Base-by-base conservation (phyloP, 2,797 vertebrate species). In the Sphenopsis melanotis region DNA sequence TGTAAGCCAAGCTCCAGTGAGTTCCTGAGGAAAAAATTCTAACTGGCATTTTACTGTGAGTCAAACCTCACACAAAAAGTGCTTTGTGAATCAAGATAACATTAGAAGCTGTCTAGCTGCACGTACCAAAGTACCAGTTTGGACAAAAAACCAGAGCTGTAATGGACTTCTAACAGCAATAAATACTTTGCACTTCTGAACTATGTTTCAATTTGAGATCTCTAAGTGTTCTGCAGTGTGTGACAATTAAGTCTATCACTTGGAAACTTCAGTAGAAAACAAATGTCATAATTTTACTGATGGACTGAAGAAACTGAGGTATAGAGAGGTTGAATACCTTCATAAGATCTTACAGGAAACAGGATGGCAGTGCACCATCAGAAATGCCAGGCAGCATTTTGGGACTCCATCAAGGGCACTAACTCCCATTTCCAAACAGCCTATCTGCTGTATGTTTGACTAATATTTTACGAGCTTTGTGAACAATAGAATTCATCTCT, bases 11-110 rank as follows among this genome's bases (percentile, higher is more conserved):
- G 96, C 95, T 98, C 90, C 92, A 96, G 93, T 97, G 96, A 97
- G 95, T 95, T 98, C 94, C 97, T 96, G 96, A 97, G 95, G 95
- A 97, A 97, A 96, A 97, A 97, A 97, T 94, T 96, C 93, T 96
- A 97, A 95, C 97, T 97, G 97, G 97, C 97, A 97, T 96, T 97
- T 97, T 97, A 96, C 94, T 96, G 96, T 91, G 96, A 97, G 95
- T 98, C 97, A 97, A 93, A 93, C 91, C 95, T 96, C 95, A 87
- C 92, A 96, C 95, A 97, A 94, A 96, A 97, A 94, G 95, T 93
- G 96, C 97, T 98, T 96, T 97, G 93, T 97, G 93, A 95, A 95
- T 97, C 96, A 83, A 97, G 97, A 93, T 95, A 94, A 94, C 82
- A 90, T 96, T 94, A 95, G 77, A 92, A 95, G 94, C 93, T 96